Conservation (phyloP, 1,140 invertebrate genomes). For the Harlomillsia oculata region DNA sequence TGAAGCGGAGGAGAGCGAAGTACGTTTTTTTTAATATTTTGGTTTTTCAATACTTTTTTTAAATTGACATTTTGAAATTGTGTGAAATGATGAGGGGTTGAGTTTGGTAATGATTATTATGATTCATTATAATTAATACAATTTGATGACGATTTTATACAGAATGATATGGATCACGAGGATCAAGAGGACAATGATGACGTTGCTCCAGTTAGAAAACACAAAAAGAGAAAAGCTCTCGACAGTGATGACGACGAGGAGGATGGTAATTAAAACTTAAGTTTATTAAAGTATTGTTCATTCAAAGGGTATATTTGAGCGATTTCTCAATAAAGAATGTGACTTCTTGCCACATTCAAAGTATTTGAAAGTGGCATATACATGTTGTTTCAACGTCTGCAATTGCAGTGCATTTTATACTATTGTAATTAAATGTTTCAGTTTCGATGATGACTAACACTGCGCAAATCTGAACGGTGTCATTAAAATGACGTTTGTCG, state of each 20-base stretch:
- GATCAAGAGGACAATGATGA: slow-evolving; percentile 1
- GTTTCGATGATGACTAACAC: slow-evolving; percentile 37
- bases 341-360: neutral
- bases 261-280: slow-evolving; percentile 31
- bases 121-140: no score
- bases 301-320: no score
- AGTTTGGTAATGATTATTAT: no score
- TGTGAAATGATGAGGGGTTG: slow-evolving; percentile 61
- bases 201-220: slow-evolving; percentile 43
- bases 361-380: neutral
- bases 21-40: slow-evolving; percentile 41
- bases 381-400: neutral
- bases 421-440: slow-evolving; percentile 4
- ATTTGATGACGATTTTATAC: no score
- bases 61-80: neutral
- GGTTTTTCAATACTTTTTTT: neutral
- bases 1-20: slow-evolving; percentile 73
- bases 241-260: slow-evolving; percentile 45
- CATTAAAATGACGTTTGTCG: neutral
- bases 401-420: neutral
- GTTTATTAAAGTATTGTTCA: no score
- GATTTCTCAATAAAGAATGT: no score
- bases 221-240: slow-evolving; percentile 52
- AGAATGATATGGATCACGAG: no score
- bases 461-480: slow-evolving; percentile 35